Percentiles rank a stretch among this genome's conserved stretches.
These are phyloP conservation scores for Cricetomys ansorgei DNA, from an alignment of 2,113 vertebrate species.

Conservation along the genomic window DNA sequence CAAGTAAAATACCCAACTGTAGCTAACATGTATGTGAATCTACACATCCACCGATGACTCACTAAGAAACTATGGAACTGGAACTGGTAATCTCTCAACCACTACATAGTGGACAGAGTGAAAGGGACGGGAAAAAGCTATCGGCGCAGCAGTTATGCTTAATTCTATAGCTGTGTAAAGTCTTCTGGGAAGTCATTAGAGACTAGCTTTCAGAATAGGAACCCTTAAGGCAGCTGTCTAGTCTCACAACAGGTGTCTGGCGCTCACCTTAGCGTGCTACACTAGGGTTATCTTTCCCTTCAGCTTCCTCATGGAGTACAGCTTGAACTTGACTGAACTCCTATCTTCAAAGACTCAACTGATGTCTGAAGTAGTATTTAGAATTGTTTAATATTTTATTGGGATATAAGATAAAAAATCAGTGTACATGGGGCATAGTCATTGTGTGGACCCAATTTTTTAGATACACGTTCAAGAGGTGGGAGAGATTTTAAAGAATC, in stretches of 20 bases:
- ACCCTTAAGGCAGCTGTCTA: neutral
- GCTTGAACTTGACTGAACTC: neutral
- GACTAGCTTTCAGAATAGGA: neutral
- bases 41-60: neutral
- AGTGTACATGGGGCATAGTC: neutral
- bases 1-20: constrained; percentile 37
- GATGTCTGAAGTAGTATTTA: neutral
- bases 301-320: neutral
- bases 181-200: neutral
- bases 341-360: neutral
- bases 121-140: neutral
- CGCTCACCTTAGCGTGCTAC: neutral
- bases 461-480: constrained; percentile 14
- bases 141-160: neutral
- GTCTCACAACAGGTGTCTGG: neutral
- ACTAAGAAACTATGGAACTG: neutral
- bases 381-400: constrained; percentile 29
- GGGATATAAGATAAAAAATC: neutral
- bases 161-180: neutral
- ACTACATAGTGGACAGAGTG: neutral
- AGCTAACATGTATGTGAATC: constrained; percentile 1
- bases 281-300: neutral
- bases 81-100: neutral
- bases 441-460: constrained; percentile 7
- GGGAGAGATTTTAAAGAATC: constrained; percentile 11